Evolutionary conservation across 2,113 vertebrate species (phyloP).

Genomic region (Clarias magur): DNA sequence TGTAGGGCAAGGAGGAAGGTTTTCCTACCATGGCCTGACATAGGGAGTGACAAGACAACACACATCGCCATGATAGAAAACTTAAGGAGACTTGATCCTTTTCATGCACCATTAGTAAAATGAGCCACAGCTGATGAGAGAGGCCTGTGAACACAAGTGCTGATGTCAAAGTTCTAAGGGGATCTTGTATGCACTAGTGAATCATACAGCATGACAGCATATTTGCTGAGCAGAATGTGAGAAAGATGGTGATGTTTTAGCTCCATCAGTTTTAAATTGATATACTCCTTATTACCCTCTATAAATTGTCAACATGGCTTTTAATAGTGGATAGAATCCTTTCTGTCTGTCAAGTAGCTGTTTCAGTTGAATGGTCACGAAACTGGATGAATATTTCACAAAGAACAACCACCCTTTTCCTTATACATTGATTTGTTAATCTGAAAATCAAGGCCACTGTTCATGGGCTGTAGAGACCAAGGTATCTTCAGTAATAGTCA

Average conservation of each 20-base stretch:
- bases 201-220: conserved; percentile 14
- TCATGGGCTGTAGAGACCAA: conserved; percentile 25
- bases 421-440: conserved; percentile 64
- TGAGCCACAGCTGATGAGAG: conserved; percentile 21
- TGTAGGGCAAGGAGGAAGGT: conserved; percentile 52
- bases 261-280: conserved; percentile 59
- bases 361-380: conserved; percentile 65
- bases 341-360: conserved; percentile 62
- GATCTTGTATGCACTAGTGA: conserved; percentile 8
- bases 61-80: conserved; percentile 13
- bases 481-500: neutral
- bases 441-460: conserved; percentile 65
- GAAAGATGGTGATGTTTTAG: conserved; percentile 54
- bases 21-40: conserved; percentile 35
- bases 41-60: conserved; percentile 27
- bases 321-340: conserved; percentile 65
- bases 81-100: conserved; percentile 36
- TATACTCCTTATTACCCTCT: conserved; percentile 64
- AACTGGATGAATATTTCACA: conserved; percentile 72
- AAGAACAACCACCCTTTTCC: conserved; percentile 60
- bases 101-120: conserved; percentile 39
- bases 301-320: conserved; percentile 68
- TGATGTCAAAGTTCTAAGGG: conserved; percentile 33
- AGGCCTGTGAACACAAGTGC: conserved; percentile 18
- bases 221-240: conserved; percentile 13